Evolutionary conservation across 1,140 invertebrate genomes (phyloP).

Genomic region (Physella acuta): DNA sequence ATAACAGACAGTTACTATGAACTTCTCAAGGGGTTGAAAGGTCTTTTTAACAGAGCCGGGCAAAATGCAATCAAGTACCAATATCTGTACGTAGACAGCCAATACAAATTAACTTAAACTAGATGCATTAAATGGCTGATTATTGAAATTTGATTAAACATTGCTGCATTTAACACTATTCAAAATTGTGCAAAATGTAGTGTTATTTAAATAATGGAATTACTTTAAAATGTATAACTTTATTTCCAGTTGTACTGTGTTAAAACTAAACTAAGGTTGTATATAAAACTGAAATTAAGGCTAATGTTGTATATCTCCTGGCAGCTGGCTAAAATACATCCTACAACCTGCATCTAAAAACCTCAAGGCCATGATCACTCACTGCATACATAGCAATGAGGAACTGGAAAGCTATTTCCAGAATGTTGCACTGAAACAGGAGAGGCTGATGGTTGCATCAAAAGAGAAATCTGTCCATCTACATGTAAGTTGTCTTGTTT

Average conservation of each 20-base stretch:
- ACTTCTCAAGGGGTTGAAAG: constrained; percentile 38
- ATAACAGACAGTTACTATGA: constrained; percentile 33
- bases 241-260: no score
- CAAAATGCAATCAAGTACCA: constrained; percentile 32
- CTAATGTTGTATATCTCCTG: no score
- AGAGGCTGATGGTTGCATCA: constrained; percentile 32
- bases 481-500: constrained; percentile 9
- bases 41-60: constrained; percentile 33
- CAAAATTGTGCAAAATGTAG: no score
- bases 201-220: no score
- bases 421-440: constrained; percentile 27
- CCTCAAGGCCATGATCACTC: constrained; percentile 33
- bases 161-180: no score
- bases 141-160: no score
- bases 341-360: constrained; percentile 34
- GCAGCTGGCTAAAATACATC: constrained; percentile 43
- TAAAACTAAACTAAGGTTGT: no score
- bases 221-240: no score
- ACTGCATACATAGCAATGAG: constrained; percentile 30
- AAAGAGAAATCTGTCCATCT: constrained; percentile 19
- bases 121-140: no score
- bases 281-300: no score
- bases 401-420: constrained; percentile 30
- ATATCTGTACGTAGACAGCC: constrained; percentile 39
- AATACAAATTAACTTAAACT: no score